phyloP scores from a whole-genome alignment of 2,797 vertebrate species.

The Gymnopithys bicolor region DNA sequence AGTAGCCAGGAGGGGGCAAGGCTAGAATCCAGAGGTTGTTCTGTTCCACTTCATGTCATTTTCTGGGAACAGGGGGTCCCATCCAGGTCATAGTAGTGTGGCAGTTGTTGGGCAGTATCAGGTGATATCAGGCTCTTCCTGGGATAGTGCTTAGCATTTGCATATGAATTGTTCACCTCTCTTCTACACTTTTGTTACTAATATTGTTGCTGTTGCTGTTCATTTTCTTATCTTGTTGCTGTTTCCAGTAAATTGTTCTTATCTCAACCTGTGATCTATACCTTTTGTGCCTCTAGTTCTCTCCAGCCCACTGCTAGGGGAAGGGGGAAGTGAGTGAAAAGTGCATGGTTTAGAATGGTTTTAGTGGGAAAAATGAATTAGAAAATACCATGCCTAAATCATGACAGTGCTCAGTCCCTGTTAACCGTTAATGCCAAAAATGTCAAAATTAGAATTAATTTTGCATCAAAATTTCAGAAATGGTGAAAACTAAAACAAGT shows the following conservation, averaged over 20 bases:
- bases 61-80: too few relatives aligned
- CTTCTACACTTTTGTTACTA: background rate
- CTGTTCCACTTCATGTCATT: background rate
- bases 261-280: background rate
- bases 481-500: background rate
- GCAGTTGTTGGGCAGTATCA: background rate
- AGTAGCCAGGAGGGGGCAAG: background rate
- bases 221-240: background rate
- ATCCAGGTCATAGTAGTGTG: too few relatives aligned
- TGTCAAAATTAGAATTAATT: background rate
- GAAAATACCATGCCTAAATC: background rate
- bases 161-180: background rate
- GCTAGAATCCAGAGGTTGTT: too few relatives aligned
- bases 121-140: background rate
- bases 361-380: too few relatives aligned
- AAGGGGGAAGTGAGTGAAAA: background rate
- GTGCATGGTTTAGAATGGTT: too few relatives aligned
- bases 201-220: background rate
- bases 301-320: background rate
- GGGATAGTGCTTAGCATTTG: background rate
- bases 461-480: background rate
- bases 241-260: background rate
- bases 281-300: background rate
- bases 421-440: background rate
- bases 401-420: background rate